Evolutionary conservation across 2,888 invertebrate species (phyloP).

Genomic region (Geophilus truncorum): DNA sequence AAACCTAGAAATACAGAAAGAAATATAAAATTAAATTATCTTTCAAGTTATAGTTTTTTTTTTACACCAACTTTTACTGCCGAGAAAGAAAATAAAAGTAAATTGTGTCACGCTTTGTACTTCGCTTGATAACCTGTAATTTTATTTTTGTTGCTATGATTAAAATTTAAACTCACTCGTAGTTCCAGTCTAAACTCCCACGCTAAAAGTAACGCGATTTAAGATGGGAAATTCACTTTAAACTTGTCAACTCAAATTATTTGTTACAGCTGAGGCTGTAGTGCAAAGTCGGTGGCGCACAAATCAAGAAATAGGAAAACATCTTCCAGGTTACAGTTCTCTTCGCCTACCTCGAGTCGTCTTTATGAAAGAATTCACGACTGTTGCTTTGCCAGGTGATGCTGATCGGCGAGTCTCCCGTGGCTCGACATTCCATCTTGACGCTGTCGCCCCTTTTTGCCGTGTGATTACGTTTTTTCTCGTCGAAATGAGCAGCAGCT

Average conservation of each 20-base stretch:
- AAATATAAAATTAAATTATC: background rate
- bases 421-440: constrained; percentile 32
- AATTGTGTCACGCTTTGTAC: background rate
- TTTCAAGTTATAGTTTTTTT: background rate
- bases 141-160: background rate
- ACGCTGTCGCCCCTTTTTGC: constrained; percentile 34
- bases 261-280: too few relatives aligned
- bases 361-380: constrained; percentile 17
- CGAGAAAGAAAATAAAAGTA: too few relatives aligned
- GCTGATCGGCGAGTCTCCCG: constrained; percentile 36
- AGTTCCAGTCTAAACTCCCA: background rate
- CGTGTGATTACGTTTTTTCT: constrained; percentile 34
- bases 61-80: too few relatives aligned
- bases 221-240: background rate
- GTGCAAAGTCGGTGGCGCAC: too few relatives aligned
- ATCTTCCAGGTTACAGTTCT: background rate
- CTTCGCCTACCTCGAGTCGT: constrained; percentile 23
- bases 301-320: background rate
- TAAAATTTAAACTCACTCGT: background rate
- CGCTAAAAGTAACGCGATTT: background rate
- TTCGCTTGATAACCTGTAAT: background rate
- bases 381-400: constrained; percentile 34
- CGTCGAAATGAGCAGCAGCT: constrained; percentile 35
- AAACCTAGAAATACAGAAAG: background rate
- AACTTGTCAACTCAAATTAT: background rate